Evolutionary conservation across 2,797 vertebrate genomes (phyloP).

Genomic region (Peromyscus eremicus): DNA sequence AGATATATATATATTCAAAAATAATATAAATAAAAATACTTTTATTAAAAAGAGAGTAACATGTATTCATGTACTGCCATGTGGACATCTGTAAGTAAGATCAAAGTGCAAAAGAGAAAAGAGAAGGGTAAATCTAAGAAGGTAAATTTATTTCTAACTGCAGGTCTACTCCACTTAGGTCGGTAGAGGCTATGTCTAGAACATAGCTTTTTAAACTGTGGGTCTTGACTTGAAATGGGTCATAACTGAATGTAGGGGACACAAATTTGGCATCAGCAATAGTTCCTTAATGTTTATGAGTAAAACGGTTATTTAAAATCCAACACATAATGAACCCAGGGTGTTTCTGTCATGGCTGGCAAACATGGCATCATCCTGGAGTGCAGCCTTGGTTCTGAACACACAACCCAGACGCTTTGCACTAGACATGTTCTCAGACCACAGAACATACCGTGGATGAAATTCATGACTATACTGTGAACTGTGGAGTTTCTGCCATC

Average conservation of each 20-base stretch:
- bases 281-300: background rate
- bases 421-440: background rate
- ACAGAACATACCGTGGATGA: background rate
- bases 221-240: background rate
- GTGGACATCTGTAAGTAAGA: background rate
- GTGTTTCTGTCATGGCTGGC: background rate
- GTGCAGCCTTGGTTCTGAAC: background rate
- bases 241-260: background rate
- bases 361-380: background rate
- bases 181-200: background rate
- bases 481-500: too few species aligned
- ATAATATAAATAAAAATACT: background rate
- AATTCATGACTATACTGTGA: background rate
- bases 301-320: background rate
- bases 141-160: background rate
- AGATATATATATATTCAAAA: background rate
- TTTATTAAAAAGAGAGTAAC: background rate
- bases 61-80: background rate
- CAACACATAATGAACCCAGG: background rate
- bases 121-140: slow-evolving; percentile 1
- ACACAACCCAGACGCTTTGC: background rate
- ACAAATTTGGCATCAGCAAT: background rate
- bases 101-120: background rate
- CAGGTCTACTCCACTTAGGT: background rate
- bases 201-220: background rate